Evolutionary conservation across 2,888 invertebrate genomes (phyloP).

Genomic region (Campoplex capitator): DNA sequence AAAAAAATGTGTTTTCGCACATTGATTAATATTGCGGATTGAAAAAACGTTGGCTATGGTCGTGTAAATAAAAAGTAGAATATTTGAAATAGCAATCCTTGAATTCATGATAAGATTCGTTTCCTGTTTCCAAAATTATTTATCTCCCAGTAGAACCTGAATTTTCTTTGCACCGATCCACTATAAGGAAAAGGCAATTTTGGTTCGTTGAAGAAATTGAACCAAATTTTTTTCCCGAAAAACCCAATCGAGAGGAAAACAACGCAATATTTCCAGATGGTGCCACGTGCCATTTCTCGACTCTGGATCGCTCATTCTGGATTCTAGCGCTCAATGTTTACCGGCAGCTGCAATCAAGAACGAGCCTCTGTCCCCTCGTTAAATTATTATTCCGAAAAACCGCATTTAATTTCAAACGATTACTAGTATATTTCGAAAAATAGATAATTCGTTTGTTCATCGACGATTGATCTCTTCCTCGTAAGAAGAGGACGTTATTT

Average conservation of each 20-base stretch:
- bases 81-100: not conserved
- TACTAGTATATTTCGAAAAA: not conserved
- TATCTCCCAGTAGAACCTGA: not conserved
- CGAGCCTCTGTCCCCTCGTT: not conserved
- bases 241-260: not conserved
- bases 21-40: not conserved
- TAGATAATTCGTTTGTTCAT: not conserved
- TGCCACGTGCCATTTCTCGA: not conserved
- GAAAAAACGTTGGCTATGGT: not conserved
- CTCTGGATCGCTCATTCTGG: not conserved
- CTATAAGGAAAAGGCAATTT: no score
- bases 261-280: not conserved
- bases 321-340: not conserved
- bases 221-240: no score
- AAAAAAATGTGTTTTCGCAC: not conserved
- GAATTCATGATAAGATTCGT: not conserved
- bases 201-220: no score
- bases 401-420: not conserved
- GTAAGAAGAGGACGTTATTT: not conserved
- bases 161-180: not conserved
- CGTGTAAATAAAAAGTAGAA: conserved; percentile 8
- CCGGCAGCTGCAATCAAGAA: not conserved
- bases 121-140: not conserved
- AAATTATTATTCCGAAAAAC: not conserved
- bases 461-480: not conserved